Evolutionary conservation across 2,888 invertebrate species (phyloP).

Genomic region (Trichacis sp.): DNA sequence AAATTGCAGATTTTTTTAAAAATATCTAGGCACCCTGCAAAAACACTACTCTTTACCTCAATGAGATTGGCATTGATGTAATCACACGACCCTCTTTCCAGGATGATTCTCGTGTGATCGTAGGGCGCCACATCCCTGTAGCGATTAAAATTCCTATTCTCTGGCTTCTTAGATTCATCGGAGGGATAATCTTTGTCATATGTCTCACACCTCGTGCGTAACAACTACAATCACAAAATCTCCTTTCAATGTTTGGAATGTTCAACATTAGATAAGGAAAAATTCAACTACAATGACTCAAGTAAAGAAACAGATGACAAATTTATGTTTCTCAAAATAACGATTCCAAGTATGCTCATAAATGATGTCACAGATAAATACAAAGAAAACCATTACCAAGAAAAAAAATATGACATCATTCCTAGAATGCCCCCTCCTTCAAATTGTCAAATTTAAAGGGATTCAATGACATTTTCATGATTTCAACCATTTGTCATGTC

Average conservation of each 20-base stretch:
- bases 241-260: neutral
- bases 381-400: no score
- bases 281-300: no score
- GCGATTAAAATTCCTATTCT: slow-evolving; percentile 87
- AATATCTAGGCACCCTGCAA: slow-evolving; percentile 17
- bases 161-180: slow-evolving; percentile 80
- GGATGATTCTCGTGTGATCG: slow-evolving; percentile 89
- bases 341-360: no score
- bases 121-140: slow-evolving; percentile 97
- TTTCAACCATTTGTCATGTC: no score
- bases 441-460: no score
- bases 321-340: no score
- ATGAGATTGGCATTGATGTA: slow-evolving; percentile 97
- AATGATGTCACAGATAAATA: no score
- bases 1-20: neutral
- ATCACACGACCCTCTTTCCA: slow-evolving; percentile 80
- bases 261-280: no score
- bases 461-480: no score
- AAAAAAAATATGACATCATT: no score
- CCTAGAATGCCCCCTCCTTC: no score
- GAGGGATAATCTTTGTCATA: slow-evolving; percentile 73
- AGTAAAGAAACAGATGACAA: neutral
- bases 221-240: slow-evolving; percentile 74
- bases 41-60: no score
- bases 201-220: slow-evolving; percentile 78